These are phyloP conservation scores for Drosophila neonasuta DNA, from an alignment of 2,888 invertebrate species.

Conservation along the genomic window DNA sequence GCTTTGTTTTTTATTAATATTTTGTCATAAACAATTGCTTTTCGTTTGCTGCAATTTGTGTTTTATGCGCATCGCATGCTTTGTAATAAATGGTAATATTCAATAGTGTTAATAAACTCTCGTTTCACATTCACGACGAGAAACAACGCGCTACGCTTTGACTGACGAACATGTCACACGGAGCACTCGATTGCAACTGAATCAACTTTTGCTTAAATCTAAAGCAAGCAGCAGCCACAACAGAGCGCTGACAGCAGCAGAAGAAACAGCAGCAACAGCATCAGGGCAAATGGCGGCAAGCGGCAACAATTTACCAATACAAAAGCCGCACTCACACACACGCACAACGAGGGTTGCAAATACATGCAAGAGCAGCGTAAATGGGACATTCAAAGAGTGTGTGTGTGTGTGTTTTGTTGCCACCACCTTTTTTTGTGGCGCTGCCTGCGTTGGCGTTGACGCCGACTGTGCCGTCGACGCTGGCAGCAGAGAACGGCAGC, in stretches of 20 bases:
- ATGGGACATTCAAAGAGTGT: constrained; percentile 50
- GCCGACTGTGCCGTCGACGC: constrained; percentile 3
- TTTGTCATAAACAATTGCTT: constrained; percentile 33
- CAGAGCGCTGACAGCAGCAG: constrained; percentile 33
- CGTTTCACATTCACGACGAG: constrained; percentile 25
- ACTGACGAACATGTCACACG: constrained; percentile 79
- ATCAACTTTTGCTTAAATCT: constrained; percentile 77
- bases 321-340: constrained; percentile 58
- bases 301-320: constrained; percentile 78
- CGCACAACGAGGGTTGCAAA: constrained; percentile 69
- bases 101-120: not conserved
- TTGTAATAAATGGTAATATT: not conserved
- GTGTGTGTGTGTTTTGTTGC: constrained; percentile 42
- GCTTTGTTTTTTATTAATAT: constrained; percentile 15
- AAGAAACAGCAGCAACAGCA: constrained; percentile 37
- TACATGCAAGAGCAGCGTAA: constrained; percentile 32
- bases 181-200: constrained; percentile 82
- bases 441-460: constrained; percentile 59
- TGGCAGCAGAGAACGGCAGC: constrained; percentile 19
- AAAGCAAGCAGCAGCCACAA: constrained; percentile 36
- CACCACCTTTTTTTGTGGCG: constrained; percentile 66
- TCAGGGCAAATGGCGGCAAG: constrained; percentile 71
- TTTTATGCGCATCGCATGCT: constrained; percentile 18
- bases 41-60: constrained; percentile 17
- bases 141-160: constrained; percentile 41